A percentile compares a stretch with the other conserved stretches of the same genome.
These are phyloP conservation scores for Xyrichtys novacula DNA, from an alignment of 2,797 vertebrate species.

Conservation along the genomic window DNA sequence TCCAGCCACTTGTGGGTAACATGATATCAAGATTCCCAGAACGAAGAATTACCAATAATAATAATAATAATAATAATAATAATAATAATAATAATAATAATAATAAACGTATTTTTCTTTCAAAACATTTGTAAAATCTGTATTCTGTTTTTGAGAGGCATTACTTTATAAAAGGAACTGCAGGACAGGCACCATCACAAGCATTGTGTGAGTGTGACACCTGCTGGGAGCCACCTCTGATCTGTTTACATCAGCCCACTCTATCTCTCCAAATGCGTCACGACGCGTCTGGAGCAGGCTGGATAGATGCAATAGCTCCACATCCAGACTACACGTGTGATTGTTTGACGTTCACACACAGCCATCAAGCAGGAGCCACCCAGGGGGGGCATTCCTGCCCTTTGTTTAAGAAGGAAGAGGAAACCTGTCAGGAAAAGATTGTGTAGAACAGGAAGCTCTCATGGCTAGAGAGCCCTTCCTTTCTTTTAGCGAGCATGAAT, in stretches of 20 bases:
- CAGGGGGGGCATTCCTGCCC: slow-evolving; percentile 83
- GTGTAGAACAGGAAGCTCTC: slow-evolving; percentile 95
- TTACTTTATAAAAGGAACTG: not conserved
- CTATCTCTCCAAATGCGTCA: slow-evolving; percentile 72
- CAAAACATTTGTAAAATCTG: not conserved
- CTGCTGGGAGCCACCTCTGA: slow-evolving; percentile 74
- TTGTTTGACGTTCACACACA: slow-evolving; percentile 73
- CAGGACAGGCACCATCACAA: slow-evolving; percentile 24
- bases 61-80: no score
- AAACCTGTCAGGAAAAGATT: slow-evolving; percentile 99
- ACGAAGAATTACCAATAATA: no score
- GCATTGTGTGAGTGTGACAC: slow-evolving; percentile 79
- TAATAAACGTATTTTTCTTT: not conserved
- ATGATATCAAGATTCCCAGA: not conserved
- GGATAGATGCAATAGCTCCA: slow-evolving; percentile 52
- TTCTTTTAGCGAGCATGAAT: slow-evolving; percentile 84
- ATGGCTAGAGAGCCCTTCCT: slow-evolving; percentile 91
- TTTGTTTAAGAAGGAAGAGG: slow-evolving; percentile 96
- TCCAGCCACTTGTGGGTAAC: not conserved
- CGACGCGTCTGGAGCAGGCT: slow-evolving; percentile 57
- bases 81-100: no score
- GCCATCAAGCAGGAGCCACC: slow-evolving; percentile 63
- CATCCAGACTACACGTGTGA: slow-evolving; percentile 76
- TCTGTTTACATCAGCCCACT: slow-evolving; percentile 68
- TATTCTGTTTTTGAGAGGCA: slow-evolving; percentile 7